These are phyloP conservation scores for Scarus forsteni DNA, from an alignment of 2,797 vertebrate genomes.

Conservation along the genomic window DNA sequence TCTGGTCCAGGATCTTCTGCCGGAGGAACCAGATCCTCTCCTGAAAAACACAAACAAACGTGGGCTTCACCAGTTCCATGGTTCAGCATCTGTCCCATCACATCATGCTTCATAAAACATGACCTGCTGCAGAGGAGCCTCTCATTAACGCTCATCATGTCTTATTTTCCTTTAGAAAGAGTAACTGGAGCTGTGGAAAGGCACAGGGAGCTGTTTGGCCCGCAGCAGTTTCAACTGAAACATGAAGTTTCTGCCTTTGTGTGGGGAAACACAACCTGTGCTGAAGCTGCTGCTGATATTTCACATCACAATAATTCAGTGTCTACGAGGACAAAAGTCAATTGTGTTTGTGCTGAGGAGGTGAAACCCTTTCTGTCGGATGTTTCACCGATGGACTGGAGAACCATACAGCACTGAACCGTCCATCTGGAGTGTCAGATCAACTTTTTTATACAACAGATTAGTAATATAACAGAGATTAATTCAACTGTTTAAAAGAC, in stretches of 20 bases:
- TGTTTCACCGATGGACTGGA: too few relatives aligned
- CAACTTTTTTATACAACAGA: too few relatives aligned
- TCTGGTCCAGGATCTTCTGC: constrained; percentile 83
- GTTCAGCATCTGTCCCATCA: background rate
- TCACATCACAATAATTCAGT: background rate
- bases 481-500: too few relatives aligned
- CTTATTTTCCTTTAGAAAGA: background rate
- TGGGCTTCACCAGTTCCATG: background rate
- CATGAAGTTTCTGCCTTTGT: background rate
- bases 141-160: background rate
- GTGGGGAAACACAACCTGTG: background rate
- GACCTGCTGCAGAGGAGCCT: background rate
- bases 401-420: too few relatives aligned
- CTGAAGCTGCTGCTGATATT: background rate
- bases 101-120: background rate
- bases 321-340: too few relatives aligned
- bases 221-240: background rate
- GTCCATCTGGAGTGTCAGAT: too few relatives aligned
- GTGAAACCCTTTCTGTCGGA: too few relatives aligned
- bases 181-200: too few relatives aligned
- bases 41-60: constrained; percentile 65
- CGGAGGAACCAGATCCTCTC: constrained; percentile 87
- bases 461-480: too few relatives aligned
- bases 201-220: background rate
- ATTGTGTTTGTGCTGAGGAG: too few relatives aligned